Conservation (phyloP, 2,888 invertebrate species). For the Ariolimax columbianus region DNA sequence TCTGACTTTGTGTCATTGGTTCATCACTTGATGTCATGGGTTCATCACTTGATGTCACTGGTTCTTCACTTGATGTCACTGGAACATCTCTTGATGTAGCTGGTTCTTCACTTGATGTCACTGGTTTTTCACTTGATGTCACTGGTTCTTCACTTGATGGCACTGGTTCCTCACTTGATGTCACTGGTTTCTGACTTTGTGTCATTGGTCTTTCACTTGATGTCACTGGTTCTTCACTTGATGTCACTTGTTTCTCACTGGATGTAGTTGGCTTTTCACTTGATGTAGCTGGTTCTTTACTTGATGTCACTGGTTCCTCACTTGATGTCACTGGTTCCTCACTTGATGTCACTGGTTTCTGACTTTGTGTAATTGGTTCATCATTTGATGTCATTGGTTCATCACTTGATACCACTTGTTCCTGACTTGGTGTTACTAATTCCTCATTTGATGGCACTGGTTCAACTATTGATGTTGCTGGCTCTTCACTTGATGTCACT, state of each 20-base stretch:
- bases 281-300: not conserved
- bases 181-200: not conserved
- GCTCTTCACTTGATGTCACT: not conserved
- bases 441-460: not conserved
- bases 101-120: not conserved
- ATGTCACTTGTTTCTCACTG: not conserved
- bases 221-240: not conserved
- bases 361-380: not conserved
- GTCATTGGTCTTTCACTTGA: not conserved
- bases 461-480: not conserved
- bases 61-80: not conserved
- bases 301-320: not conserved
- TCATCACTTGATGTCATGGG: constrained; percentile 21
- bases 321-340: not conserved
- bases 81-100: not conserved
- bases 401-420: not conserved
- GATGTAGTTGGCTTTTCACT: constrained; percentile 1
- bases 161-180: not conserved
- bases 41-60: not conserved
- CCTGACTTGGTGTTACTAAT: not conserved
- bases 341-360: not conserved
- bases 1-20: not conserved
- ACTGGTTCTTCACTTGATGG: constrained; percentile 5
- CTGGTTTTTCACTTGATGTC: not conserved
- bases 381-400: not conserved